phyloP scores from a whole-genome alignment of 2,113 vertebrate species.

The Dendropsophus ebraccatus region DNA sequence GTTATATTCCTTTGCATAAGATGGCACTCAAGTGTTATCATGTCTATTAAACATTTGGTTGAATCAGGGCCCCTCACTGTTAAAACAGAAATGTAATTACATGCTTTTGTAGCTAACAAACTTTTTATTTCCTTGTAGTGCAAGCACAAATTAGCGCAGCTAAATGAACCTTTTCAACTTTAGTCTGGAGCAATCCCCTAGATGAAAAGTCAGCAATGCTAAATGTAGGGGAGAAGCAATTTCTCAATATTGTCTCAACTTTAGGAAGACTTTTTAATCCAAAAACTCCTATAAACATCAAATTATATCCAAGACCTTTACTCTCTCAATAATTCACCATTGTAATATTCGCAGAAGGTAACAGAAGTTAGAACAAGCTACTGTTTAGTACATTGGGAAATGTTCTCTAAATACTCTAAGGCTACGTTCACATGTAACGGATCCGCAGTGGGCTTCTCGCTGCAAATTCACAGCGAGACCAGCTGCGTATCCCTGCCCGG shows the following conservation, averaged over 20 bases:
- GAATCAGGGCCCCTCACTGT: not conserved
- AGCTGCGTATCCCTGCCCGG: too few species aligned
- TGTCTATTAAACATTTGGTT: not conserved
- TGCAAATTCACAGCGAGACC: too few species aligned
- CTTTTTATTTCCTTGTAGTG: not conserved
- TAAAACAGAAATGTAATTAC: not conserved
- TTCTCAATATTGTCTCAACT: not conserved
- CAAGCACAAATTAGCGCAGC: not conserved
- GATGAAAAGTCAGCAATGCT: constrained; percentile 7
- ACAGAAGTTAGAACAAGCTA: not conserved
- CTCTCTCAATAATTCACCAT: not conserved
- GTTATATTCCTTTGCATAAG: not conserved
- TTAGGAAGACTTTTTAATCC: not conserved
- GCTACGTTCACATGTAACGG: not conserved
- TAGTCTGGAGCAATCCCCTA: not conserved
- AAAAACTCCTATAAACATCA: not conserved
- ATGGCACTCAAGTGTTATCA: not conserved
- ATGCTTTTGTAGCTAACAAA: not conserved
- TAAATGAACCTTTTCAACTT: not conserved
- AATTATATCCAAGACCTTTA: not conserved
- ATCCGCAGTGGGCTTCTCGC: too few species aligned
- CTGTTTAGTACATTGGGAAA: not conserved
- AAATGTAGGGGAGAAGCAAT: not conserved
- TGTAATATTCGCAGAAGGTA: not conserved
- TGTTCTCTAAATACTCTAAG: not conserved